A percentile compares a stretch with the other conserved stretches of the same genome.
Evolutionary conservation across 2,888 invertebrate genomes (phyloP).

Genomic region (Eupelmus urozonus): DNA sequence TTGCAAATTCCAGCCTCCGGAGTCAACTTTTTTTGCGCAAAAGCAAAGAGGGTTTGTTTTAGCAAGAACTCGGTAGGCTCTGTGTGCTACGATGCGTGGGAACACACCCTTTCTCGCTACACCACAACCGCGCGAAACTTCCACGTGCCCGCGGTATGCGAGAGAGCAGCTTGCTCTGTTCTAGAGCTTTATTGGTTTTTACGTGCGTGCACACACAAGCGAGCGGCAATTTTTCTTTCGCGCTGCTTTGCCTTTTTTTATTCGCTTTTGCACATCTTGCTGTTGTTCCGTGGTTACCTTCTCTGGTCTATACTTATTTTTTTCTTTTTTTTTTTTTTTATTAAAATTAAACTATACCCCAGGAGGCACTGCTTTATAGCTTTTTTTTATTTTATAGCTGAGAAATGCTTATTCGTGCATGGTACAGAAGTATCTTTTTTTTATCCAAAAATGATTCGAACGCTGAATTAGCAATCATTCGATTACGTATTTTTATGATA

Average conservation of each 20-base stretch:
- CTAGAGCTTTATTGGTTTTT: slow-evolving; percentile 74
- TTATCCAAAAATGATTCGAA: too few relatives aligned
- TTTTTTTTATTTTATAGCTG: slow-evolving; percentile 37
- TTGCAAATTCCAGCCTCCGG: slow-evolving; percentile 75
- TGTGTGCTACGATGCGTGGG: slow-evolving; percentile 18
- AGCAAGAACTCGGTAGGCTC: slow-evolving; percentile 43
- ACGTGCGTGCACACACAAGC: slow-evolving; percentile 71
- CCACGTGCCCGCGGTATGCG: slow-evolving; percentile 67
- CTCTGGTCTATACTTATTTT: slow-evolving; percentile 29
- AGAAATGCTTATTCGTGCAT: slow-evolving; percentile 27
- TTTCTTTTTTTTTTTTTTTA: slow-evolving; percentile 2
- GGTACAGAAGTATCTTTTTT: too few relatives aligned
- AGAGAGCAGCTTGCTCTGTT: slow-evolving; percentile 34
- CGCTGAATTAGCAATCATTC: too few relatives aligned
- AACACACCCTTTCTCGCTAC: neutral
- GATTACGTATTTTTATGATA: too few relatives aligned
- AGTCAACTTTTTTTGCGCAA: slow-evolving; percentile 66
- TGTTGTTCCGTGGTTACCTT: slow-evolving; percentile 7
- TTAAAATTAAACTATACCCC: slow-evolving; percentile 33
- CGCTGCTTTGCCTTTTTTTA: neutral
- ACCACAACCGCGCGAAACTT: slow-evolving; percentile 65
- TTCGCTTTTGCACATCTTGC: neutral
- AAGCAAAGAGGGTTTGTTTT: slow-evolving; percentile 60
- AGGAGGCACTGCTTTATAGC: slow-evolving; percentile 39
- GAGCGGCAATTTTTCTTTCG: slow-evolving; percentile 68